Base-by-base conservation (phyloP, 2,888 invertebrate genomes). In the Labia minor region DNA sequence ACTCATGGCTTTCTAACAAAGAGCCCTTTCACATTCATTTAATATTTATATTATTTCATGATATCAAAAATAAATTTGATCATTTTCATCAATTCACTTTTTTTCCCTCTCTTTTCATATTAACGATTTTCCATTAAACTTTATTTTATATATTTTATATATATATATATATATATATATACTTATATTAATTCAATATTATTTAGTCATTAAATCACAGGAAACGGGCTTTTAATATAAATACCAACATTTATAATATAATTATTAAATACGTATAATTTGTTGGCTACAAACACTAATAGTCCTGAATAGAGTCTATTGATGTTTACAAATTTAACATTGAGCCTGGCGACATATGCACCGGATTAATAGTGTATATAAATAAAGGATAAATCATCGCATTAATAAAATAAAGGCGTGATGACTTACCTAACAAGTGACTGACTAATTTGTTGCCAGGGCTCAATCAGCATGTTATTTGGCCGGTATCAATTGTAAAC, bases 401-500 rank as follows among this genome's bases (percentile, higher is more conserved):
- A 49, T 49, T 11, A 49, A 49, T 49, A 49, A 49, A 49, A 49
- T 49, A 49, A 49, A 49, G 49, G 49, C 49, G 49, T 49, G 49
- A 49, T 49, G 49, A 49, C 49, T 49, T 49, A 49, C 49, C 49
- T 49, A 49, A 49, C 49, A 49, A 49, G 49, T 49, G 49, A 49
- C n/a, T 49, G 49, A 14, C 49, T 49, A 49, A 49, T 49, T 49
- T 49, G 49, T 49, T 49, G 49, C 49, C 49, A n/a, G 16, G 49
- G 49, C 49, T 49, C 49, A 49, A 49, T 49, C 49, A 16, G 49
- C 49, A 49, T 49, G 49, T 49, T 49, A 49, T 49, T 49, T 49
- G 49, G 49, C 49, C 49, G 49, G 49, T 49, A 49, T 49, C 49
- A 49, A 49, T 49, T 49, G 49, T 49, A 49, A 49, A 49, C 49